Conservation (phyloP, 2,797 vertebrate genomes). For the Lithobates pipiens region DNA sequence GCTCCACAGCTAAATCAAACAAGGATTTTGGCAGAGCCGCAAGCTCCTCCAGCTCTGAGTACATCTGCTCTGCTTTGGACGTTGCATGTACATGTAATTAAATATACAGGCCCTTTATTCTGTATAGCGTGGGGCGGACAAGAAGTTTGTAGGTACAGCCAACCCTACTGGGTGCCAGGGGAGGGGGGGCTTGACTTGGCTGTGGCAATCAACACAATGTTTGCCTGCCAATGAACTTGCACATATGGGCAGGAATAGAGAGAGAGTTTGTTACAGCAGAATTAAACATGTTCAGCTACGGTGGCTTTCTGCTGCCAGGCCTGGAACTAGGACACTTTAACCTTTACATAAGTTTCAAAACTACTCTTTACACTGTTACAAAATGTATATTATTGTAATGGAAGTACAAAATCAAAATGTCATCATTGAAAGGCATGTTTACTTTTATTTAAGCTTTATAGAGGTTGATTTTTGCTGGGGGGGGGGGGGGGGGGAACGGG, state of each 20-base stretch:
- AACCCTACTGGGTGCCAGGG: slow-evolving; percentile 1
- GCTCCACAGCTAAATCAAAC: slow-evolving; percentile 44
- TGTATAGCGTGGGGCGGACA: slow-evolving; percentile 15
- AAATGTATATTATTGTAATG: too few relatives aligned
- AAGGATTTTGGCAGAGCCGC: slow-evolving; percentile 29
- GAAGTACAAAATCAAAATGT: too few relatives aligned
- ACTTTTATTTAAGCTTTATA: too few relatives aligned
- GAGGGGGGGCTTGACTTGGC: slow-evolving; percentile 34
- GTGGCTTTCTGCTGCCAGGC: neutral
- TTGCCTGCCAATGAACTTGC: slow-evolving; percentile 2
- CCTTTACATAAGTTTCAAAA: slow-evolving; percentile 5
- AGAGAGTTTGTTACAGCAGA: slow-evolving; percentile 19
- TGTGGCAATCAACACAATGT: slow-evolving; percentile 13
- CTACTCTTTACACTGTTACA: too few relatives aligned
- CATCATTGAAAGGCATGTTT: too few relatives aligned
- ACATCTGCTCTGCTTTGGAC: slow-evolving; percentile 49
- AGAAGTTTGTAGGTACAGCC: slow-evolving; percentile 34
- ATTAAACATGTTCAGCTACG: slow-evolving; percentile 1
- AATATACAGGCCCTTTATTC: slow-evolving; percentile 49
- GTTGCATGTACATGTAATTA: slow-evolving; percentile 51
- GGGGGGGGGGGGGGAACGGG: too few relatives aligned
- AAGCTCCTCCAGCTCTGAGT: slow-evolving; percentile 8
- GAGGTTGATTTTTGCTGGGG: too few relatives aligned
- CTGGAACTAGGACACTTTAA: neutral
- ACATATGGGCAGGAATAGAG: slow-evolving; percentile 17